A percentile compares a stretch with the other conserved stretches of the same genome.
Evolutionary conservation across 2,888 invertebrate genomes (phyloP).

Genomic region (Acanthosepion lycidas): DNA sequence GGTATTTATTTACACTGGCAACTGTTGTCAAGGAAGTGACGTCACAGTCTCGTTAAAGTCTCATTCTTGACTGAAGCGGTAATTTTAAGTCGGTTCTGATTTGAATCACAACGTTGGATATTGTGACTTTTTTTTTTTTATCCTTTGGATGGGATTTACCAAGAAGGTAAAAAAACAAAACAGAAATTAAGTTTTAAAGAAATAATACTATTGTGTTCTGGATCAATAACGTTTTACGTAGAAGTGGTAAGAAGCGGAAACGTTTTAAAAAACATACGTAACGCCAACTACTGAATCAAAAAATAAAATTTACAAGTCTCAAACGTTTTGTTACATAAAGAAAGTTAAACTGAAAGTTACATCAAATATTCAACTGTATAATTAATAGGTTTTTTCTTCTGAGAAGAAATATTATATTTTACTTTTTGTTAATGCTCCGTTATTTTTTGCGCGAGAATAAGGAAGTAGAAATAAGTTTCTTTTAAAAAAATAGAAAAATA

Average conservation of each 20-base stretch:
- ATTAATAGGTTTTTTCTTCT: too few relatives aligned
- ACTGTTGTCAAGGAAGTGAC: conserved; percentile 38
- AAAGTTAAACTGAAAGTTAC: too few relatives aligned
- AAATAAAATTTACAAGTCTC: too few relatives aligned
- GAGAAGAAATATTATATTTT: too few relatives aligned
- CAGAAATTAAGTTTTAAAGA: not conserved
- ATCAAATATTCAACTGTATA: too few relatives aligned
- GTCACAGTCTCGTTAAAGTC: not conserved
- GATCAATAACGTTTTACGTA: not conserved
- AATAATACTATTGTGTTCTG: too few relatives aligned
- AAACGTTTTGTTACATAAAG: too few relatives aligned
- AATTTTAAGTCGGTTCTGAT: not conserved
- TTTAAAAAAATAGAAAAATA: too few relatives aligned
- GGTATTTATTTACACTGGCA: not conserved
- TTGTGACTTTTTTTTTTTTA: not conserved
- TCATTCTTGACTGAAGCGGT: not conserved
- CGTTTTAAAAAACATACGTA: not conserved
- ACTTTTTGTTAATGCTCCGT: too few relatives aligned
- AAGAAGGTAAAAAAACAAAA: not conserved
- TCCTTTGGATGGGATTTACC: not conserved
- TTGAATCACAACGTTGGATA: not conserved
- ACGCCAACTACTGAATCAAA: too few relatives aligned
- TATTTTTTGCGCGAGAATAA: too few relatives aligned
- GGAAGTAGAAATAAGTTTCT: too few relatives aligned
- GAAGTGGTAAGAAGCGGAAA: not conserved